Evolutionary conservation across 2,888 invertebrate genomes (phyloP), one percentile per base, ranked within the genome.

Genomic region (Crepidodera aurea): DNA sequence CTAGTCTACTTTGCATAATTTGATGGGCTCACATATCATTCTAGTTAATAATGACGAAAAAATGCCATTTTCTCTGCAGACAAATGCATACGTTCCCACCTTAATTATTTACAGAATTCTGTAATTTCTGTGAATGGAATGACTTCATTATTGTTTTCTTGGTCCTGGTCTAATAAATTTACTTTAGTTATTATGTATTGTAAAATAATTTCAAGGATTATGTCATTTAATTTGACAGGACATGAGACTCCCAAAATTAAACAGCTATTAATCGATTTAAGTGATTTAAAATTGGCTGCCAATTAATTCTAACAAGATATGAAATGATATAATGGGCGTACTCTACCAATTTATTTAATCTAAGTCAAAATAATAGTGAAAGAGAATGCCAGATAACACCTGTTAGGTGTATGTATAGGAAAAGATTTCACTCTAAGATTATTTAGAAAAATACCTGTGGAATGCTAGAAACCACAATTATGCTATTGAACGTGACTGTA

Each of bases 381-480:
- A 50, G 50, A 32, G 29, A 50, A 50, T 50, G 32, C 32, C 32
- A 50, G 32, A 3, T 32, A 34, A 50, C 50, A 50, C 50, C 50
- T 50, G 50, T 50, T 15, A 13, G 22, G 27, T n/a, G n/a, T 5
- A 27, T 22, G 10, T 34, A 10, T 13, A 34, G 2, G 13, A 12
- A 22, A 13, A 27, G 50, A 50, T 50, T 50, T 50, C 50, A 50
- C 32, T 50, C 1, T 0, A n/a, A 50, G 50, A 50, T 50, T 34
- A 29, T 32, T 25, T 25, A 7, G 13, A 25, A 46, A 46, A 42
- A 42, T 19, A 25, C 7, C 5, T 2, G 25, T 25, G 15, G 34
- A 34, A 13, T 34, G 34, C 13, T 34, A 13, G 34, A 34, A 34
- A 34, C 29, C 10, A 29, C 29, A 29, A 29, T 29, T 29, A 34